Conservation (phyloP, 2,797 vertebrate genomes). For the Hozukius guyotensis region DNA sequence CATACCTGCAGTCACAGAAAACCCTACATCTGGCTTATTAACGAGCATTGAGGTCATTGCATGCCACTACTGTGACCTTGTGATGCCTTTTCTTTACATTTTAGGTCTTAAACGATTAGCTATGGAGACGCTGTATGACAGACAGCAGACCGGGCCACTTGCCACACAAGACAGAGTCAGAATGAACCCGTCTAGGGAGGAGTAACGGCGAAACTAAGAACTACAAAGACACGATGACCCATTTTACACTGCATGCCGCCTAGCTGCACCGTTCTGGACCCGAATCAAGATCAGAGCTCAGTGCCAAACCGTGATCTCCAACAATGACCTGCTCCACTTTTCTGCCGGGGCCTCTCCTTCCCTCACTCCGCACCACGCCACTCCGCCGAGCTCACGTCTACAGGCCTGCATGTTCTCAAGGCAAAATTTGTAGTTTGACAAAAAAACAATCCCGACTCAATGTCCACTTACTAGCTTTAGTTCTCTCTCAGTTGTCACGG, state of each 20-base stretch:
- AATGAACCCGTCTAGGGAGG: constrained; percentile 14
- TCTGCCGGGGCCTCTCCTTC: background rate
- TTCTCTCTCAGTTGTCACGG: background rate
- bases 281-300: constrained; percentile 41
- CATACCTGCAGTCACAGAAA: background rate
- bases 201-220: constrained; percentile 3
- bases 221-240: constrained; percentile 51
- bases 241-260: constrained; percentile 34
- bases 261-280: constrained; percentile 25
- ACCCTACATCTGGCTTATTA: too few relatives aligned
- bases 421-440: background rate
- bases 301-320: constrained; percentile 36
- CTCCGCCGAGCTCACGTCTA: background rate
- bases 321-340: constrained; percentile 47
- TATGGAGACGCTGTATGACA: background rate
- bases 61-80: background rate
- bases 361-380: background rate
- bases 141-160: background rate
- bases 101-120: background rate
- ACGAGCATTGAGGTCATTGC: background rate
- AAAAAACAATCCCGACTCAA: background rate
- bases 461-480: background rate
- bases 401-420: background rate
- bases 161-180: background rate
- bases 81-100: background rate